Base-by-base conservation (phyloP, 1,140 invertebrate genomes). In the Atopsyche davidsoni region DNA sequence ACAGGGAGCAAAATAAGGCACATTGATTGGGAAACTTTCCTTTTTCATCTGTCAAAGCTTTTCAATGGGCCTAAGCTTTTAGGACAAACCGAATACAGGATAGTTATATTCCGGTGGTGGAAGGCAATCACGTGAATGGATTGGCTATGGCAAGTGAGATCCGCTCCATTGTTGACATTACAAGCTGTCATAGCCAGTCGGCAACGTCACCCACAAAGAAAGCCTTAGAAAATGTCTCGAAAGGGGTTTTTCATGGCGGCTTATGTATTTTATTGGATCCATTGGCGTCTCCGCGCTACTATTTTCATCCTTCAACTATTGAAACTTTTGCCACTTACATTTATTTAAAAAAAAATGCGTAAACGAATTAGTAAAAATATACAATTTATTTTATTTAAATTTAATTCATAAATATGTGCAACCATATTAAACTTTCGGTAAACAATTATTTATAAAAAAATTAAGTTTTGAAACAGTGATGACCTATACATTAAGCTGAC, bases 131-230 rank as follows among this genome's bases (percentile, higher is more conserved):
- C 32, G 40, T 49, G 46, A 55, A 49, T 55, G 53, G 53, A 50
- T 50, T 46, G 53, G 46, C 51, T 44, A 46, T 28, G 46, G 53
- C 53, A 45, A 45, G 21, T 25, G 19, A 44, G 53, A 50, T 54
- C 46, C 46, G 53, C 46, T 49, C 46, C 35, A 49, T 55, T 55
- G 53, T 55, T 50, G 53, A 50, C 46, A 55, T 55, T 55, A 55
- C 53, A 49, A 50, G 40, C 53, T 55, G 53, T 55, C 53, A 55
- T 55, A 39, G 41, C 40, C 53, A 55, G 51, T 54, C 46, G 40
- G 47, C 42, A 41, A 55, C 50, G 53, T 50, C 53, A 55, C 19
- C 34, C 46, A 39, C 53, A 55, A 55, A 55, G 42, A 44, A 41
- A 39, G 21, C 46, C 53, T 49, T 49, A 48, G 28, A 49, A 49